Base-by-base conservation (phyloP, 2,113 vertebrate species). In the Potamarius usumacintae region DNA sequence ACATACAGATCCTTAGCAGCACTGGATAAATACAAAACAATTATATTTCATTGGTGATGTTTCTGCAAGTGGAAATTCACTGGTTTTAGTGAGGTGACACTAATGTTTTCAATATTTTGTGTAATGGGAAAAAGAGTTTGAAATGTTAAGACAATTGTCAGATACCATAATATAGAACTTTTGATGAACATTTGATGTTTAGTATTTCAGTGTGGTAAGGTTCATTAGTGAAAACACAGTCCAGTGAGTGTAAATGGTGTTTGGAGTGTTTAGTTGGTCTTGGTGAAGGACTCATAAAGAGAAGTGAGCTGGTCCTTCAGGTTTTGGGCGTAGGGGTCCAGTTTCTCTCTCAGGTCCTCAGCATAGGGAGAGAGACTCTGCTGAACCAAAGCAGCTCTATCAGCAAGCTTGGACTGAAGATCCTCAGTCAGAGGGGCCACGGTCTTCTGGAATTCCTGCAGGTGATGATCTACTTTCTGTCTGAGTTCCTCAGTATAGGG, bases 401-500 rank as follows among this genome's bases (percentile, higher is more conserved):
- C 87, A 48, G 42, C 88, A 34, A 93, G 22, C 90, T 91, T 86
- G 62, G 71, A 8, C 76, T 95, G 89, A 4, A 95, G 91, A 82
- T 67, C 88, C 74, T 93, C 90, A 25, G 93, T 55, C 88, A 95
- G 85, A 22, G 95, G 94, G 3, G 86, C 62, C 69, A 95, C 27
- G 10, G 53, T 93, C 69, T 63, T 91, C 90, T 93, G 91, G 74
- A 95, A 94, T 34, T 94, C 92, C 42, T 94, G 88, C 67, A 94
- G 10, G 12, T 85, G 92, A 82, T 91, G 82, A 53, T 92, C 90
- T 55, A 94, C 86, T 88, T 91, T 94, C 89, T 92, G 15, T 72
- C 85, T 93, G 53, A 95, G 81, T 0, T 92, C 91, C 15, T 88
- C 63, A 0, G 89, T 67, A 79, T 90, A 91, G 30, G 93, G 92